These are phyloP conservation scores for Drosophila serrata DNA, from an alignment of 1,140 invertebrate genomes.

Conservation along the genomic window DNA sequence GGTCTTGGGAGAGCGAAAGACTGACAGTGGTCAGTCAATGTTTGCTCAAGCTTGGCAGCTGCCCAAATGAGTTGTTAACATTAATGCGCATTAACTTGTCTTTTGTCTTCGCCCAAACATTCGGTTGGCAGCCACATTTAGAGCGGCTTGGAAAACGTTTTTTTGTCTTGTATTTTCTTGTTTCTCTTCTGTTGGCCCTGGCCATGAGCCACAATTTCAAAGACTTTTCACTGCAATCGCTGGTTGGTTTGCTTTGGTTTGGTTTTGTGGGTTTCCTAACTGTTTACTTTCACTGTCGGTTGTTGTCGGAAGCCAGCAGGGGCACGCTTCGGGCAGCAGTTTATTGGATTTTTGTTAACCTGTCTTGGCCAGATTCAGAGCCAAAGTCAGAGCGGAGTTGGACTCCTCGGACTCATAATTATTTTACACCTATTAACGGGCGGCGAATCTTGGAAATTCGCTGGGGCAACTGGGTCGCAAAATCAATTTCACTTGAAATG, in stretches of 20 bases:
- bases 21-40: slow-evolving; percentile 57
- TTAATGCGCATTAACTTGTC: slow-evolving; percentile 65
- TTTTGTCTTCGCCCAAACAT: slow-evolving; percentile 35
- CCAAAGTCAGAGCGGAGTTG: neutral
- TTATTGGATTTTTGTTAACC: slow-evolving; percentile 50
- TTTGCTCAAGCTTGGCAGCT: slow-evolving; percentile 51
- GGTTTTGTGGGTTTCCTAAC: slow-evolving; percentile 62
- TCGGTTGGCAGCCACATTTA: slow-evolving; percentile 23
- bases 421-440: slow-evolving; percentile 77
- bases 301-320: slow-evolving; percentile 66
- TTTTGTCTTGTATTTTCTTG: neutral
- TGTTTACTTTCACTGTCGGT: slow-evolving; percentile 78
- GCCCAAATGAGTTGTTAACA: slow-evolving; percentile 70
- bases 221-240: slow-evolving; percentile 66
- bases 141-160: slow-evolving; percentile 45
- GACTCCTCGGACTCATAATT: slow-evolving; percentile 62
- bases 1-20: slow-evolving; percentile 8
- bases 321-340: slow-evolving; percentile 61
- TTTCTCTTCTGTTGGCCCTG: slow-evolving; percentile 12
- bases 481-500: slow-evolving; percentile 82
- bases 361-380: slow-evolving; percentile 47
- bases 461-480: slow-evolving; percentile 76
- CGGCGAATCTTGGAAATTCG: slow-evolving; percentile 63
- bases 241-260: slow-evolving; percentile 51
- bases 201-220: slow-evolving; percentile 61